Evolutionary conservation across 2,888 invertebrate genomes (phyloP).

Genomic region (Tricholauxania praeusta): DNA sequence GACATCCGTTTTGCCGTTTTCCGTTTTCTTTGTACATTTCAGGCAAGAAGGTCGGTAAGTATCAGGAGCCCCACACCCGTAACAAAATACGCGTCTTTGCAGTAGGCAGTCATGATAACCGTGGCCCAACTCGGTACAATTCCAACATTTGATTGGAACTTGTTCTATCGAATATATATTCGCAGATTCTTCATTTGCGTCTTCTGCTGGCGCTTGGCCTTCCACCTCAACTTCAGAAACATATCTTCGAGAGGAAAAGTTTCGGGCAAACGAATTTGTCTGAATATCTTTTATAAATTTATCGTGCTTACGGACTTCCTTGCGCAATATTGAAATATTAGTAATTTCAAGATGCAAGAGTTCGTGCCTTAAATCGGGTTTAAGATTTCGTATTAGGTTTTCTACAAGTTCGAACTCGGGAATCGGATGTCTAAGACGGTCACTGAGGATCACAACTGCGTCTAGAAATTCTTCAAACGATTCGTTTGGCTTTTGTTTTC

Average conservation of each 20-base stretch:
- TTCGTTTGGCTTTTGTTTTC: conserved; percentile 22
- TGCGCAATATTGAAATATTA: too few relatives aligned
- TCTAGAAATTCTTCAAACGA: conserved; percentile 23
- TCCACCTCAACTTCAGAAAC: background rate
- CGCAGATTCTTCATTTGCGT: background rate
- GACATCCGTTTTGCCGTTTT: background rate
- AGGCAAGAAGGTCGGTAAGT: too few relatives aligned
- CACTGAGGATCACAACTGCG: conserved; percentile 4
- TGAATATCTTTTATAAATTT: too few relatives aligned
- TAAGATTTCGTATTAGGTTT: conserved; percentile 17
- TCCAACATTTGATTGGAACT: conserved; percentile 27
- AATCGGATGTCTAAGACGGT: conserved; percentile 4
- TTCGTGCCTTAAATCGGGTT: background rate
- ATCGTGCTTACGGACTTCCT: too few relatives aligned
- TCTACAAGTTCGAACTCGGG: conserved; percentile 12
- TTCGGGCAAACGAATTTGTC: too few relatives aligned
- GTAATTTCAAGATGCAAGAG: too few relatives aligned
- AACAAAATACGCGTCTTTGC: background rate
- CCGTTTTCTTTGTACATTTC: too few relatives aligned
- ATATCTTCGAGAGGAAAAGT: too few relatives aligned
- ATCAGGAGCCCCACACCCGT: too few relatives aligned
- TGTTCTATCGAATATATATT: too few relatives aligned
- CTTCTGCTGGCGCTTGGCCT: background rate
- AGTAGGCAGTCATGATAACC: conserved; percentile 31
- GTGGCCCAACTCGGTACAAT: conserved; percentile 29